Conservation (phyloP, 2,797 vertebrate genomes). For the Chelidonichthys spinosus region DNA sequence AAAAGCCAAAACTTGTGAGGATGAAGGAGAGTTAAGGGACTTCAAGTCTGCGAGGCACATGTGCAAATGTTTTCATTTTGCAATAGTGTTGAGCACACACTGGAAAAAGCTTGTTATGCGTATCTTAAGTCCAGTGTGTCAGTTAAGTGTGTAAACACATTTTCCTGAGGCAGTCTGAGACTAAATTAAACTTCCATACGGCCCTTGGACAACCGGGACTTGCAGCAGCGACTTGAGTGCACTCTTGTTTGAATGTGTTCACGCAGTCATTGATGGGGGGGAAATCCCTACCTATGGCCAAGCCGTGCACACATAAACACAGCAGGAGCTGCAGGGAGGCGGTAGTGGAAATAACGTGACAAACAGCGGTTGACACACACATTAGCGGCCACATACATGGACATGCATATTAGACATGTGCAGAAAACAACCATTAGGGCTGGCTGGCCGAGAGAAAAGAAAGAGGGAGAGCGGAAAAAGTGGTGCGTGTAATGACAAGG, state of each 20-base stretch:
- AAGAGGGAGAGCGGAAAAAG: slow-evolving; percentile 70
- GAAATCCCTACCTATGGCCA: slow-evolving; percentile 30
- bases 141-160: slow-evolving; percentile 31
- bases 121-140: slow-evolving; percentile 23
- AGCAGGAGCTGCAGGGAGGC: slow-evolving; percentile 13
- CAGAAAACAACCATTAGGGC: slow-evolving; percentile 70
- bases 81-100: slow-evolving; percentile 18
- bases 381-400: slow-evolving; percentile 23
- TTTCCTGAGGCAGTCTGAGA: slow-evolving; percentile 17
- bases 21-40: slow-evolving; percentile 20
- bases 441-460: slow-evolving; percentile 7
- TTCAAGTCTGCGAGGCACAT: slow-evolving; percentile 42
- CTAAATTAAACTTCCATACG: slow-evolving; percentile 18
- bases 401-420: slow-evolving; percentile 42
- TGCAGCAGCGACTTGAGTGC: background rate
- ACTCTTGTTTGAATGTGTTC: slow-evolving; percentile 10
- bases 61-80: slow-evolving; percentile 52
- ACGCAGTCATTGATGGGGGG: slow-evolving; percentile 30
- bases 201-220: slow-evolving; percentile 11
- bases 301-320: slow-evolving; percentile 25
- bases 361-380: slow-evolving; percentile 34
- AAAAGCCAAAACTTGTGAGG: slow-evolving; percentile 21
- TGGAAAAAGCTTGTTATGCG: slow-evolving; percentile 16
- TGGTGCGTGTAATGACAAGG: slow-evolving; percentile 70
- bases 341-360: slow-evolving; percentile 40